Conservation (phyloP, 2,888 invertebrate genomes). For the Icerya purchasi region DNA sequence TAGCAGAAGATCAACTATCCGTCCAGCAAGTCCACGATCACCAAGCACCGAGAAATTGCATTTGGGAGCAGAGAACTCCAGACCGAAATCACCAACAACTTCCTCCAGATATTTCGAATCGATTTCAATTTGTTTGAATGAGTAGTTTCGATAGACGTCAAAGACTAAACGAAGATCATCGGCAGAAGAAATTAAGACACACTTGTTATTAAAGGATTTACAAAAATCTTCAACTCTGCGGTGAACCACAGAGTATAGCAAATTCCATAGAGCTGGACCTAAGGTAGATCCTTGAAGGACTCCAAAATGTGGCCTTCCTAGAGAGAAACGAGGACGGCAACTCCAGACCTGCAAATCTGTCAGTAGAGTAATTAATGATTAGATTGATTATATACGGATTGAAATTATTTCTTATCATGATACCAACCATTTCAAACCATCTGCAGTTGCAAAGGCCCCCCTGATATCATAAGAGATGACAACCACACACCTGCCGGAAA, state of each 20-base stretch:
- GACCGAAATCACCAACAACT: no score
- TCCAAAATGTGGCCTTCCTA: not conserved
- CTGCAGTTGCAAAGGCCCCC: not conserved
- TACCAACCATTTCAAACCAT: not conserved
- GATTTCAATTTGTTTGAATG: no score
- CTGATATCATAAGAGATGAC: not conserved
- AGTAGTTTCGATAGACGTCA: no score
- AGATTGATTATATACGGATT: not conserved
- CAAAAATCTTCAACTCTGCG: no score
- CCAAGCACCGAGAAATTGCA: not conserved
- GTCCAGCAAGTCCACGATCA: not conserved
- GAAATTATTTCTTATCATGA: not conserved
- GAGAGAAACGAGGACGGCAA: not conserved
- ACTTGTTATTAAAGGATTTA: no score
- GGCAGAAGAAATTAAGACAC: no score
- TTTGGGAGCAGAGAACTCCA: not conserved
- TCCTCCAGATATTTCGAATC: no score
- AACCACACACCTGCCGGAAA: no score
- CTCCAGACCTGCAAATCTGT: not conserved
- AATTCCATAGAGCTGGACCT: no score
- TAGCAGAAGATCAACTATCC: not conserved
- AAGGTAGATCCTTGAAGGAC: not conserved
- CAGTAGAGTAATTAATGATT: not conserved
- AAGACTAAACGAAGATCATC: no score
- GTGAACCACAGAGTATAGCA: no score